A percentile compares a stretch with the other conserved stretches of the same genome.
phyloP scores from a whole-genome alignment of 2,888 invertebrate genomes.

The Ischnus inquisitorius region DNA sequence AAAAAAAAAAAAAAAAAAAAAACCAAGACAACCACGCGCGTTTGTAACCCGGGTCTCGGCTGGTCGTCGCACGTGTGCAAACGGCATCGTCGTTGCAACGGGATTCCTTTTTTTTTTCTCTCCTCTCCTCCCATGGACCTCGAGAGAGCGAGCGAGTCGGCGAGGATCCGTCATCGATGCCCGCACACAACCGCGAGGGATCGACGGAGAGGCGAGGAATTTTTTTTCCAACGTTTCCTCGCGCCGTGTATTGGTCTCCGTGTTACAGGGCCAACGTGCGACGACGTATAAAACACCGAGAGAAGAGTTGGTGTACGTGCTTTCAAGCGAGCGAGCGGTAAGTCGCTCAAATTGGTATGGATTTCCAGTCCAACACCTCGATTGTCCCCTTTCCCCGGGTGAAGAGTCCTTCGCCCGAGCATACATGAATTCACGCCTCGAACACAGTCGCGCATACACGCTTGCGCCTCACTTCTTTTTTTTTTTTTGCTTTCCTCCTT shows the following conservation, averaged over 20 bases:
- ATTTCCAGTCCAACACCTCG: slow-evolving; percentile 86
- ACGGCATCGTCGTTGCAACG: slow-evolving; percentile 35
- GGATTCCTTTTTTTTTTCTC: slow-evolving; percentile 28
- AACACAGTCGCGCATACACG: slow-evolving; percentile 70
- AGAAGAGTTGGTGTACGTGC: slow-evolving; percentile 64
- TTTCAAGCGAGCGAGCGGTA: slow-evolving; percentile 81
- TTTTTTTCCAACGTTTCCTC: neutral
- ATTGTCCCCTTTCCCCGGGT: slow-evolving; percentile 80
- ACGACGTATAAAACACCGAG: slow-evolving; percentile 49
- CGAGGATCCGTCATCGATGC: slow-evolving; percentile 12
- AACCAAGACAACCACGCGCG: neutral
- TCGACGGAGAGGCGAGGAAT: slow-evolving; percentile 40
- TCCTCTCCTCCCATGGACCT: slow-evolving; percentile 36
- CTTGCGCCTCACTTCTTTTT: slow-evolving; percentile 78
- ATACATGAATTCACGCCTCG: slow-evolving; percentile 83
- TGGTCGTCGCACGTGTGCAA: slow-evolving; percentile 20
- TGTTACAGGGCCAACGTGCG: neutral
- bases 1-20: slow-evolving; percentile 38
- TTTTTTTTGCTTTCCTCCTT: neutral
- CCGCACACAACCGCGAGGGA: slow-evolving; percentile 18
- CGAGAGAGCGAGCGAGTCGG: neutral
- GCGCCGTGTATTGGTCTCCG: no score
- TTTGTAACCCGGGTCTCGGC: neutral
- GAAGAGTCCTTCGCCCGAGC: slow-evolving; percentile 83
- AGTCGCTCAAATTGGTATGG: slow-evolving; percentile 85